Evolutionary conservation across 2,888 invertebrate genomes (phyloP).

Genomic region (Latrodectus hesperus): DNA sequence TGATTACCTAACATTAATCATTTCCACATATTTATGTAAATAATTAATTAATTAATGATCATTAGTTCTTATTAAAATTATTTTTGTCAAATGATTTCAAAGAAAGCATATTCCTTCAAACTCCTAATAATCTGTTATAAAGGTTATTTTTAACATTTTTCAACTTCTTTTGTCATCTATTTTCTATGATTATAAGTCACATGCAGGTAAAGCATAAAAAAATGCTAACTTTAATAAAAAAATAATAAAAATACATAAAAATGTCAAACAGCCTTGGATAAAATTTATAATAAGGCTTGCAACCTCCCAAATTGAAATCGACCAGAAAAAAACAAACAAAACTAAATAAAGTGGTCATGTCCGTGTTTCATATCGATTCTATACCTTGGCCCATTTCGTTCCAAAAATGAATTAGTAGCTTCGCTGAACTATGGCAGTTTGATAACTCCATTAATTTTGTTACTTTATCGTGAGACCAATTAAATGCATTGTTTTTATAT

Average conservation of each 20-base stretch:
- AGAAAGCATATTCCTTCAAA: no score
- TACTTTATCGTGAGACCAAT: constrained; percentile 37
- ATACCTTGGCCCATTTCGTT: constrained; percentile 25
- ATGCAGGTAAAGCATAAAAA: no score
- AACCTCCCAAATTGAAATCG: constrained; percentile 45
- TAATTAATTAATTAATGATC: no score
- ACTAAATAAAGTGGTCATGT: constrained; percentile 37
- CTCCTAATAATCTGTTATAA: no score
- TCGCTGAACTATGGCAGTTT: constrained; percentile 40
- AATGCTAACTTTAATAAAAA: no score
- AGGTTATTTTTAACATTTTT: no score
- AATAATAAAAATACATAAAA: constrained; percentile 35
- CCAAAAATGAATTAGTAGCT: constrained; percentile 49
- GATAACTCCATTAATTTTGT: constrained; percentile 52
- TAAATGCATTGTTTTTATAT: constrained; percentile 26
- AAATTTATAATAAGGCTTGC: neutral
- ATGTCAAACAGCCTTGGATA: neutral
- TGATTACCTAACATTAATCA: no score
- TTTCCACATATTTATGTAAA: no score
- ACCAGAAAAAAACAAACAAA: constrained; percentile 30
- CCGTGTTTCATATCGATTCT: constrained; percentile 28
- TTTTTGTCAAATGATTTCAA: no score
- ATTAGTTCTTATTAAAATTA: no score
- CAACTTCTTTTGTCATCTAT: no score
- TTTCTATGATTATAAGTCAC: no score